Evolutionary conservation across 2,113 vertebrate genomes (phyloP), one percentile per base, ranked within the genome.

Genomic region (Brienomyrus brachyistius): DNA sequence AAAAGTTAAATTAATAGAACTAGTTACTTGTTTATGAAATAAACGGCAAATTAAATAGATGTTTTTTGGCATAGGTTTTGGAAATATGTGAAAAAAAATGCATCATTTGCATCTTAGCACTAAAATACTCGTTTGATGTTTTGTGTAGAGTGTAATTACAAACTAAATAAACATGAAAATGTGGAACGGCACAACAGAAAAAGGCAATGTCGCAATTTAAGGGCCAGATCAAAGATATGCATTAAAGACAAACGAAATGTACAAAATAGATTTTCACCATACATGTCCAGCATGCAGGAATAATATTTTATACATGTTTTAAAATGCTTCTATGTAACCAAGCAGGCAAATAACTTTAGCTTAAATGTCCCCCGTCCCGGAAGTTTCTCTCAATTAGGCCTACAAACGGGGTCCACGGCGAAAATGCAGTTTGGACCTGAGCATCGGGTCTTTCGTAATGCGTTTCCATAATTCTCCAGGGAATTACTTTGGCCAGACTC

Each of bases 251-350:
- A 48, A 84, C 10, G 43, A 84, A 23, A 23, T 45, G 45, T 48
- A 84, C 23, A 84, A 84, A 48, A 84, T 84, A 84, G 82, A 84
- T 47, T 84, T 89, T 92, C 91, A 98, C 98, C 98, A 95, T 99
- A 99, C 98, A 99, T 99, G 98, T 98, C 98, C 98, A 99, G 98
- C 98, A 99, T 99, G 98, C 98, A 99, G 98, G 98, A 99, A 99
- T 99, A 98, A 98, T 99, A 98, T 98, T 97, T 98, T 98, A 99
- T 98, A 98, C 97, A 98, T 11, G 10, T 77, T 82, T 86, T 35
- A 52, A 51, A 52, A 54, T 52, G 85, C 27, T 86, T 27, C 17
- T 50, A 52, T 54, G 50, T 86, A 54, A 86, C 48, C 47, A 52
- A 52, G 27, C n/a, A 51, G 27, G 85, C 85, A 31, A 52, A 35